Base-by-base conservation (phyloP, 2,797 vertebrate species). In the Cuniculus paca region DNA sequence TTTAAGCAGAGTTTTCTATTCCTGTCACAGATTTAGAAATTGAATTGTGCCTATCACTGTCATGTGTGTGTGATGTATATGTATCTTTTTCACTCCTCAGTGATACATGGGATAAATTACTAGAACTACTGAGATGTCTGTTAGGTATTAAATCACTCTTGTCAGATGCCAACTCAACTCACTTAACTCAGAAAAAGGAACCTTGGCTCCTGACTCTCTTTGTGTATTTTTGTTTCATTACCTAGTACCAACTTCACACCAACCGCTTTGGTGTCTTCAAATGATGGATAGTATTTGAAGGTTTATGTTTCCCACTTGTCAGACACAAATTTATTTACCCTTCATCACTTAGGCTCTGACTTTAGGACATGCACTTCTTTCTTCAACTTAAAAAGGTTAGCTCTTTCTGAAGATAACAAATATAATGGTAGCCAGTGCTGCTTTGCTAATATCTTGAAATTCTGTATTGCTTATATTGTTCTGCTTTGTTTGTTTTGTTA, bases 141-240 rank as follows among this genome's bases (percentile, higher is more conserved):
- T 88, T 79, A 83, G 92, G 80, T 74, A 87, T 39, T 95, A 95
- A 95, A 92, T 93, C 89, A 97, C 52, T 56, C 36, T 58, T 95
- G 83, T 84, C 86, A 94, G 70, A 63, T 95, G 54, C 63, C 80
- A 95, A 28, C 39, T 74, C 83, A 78, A 87, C 24, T 81, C 52
- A 83, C 34, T 82, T 65, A 91, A 60, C 36, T 95, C 22, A 86
- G 58, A 91, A 74, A 45, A 13, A 50, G 5, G 2, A 81, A 72
- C 13, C 48, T 79, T 78, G 52, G 42, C 20, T 81, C 13, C 52
- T 70, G 48, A 80, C 6, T 88, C 31, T 60, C 39, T 77, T 52
- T 91, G 28, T 92, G 2, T 39, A 50, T 83, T 81, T 85, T 85
- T 92, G 5, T 61, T 81, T 95, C 36, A 85, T 95, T 72, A 85